These are phyloP conservation scores for Monoplex corrugatus DNA, from an alignment of 2,888 invertebrate genomes.

Conservation along the genomic window DNA sequence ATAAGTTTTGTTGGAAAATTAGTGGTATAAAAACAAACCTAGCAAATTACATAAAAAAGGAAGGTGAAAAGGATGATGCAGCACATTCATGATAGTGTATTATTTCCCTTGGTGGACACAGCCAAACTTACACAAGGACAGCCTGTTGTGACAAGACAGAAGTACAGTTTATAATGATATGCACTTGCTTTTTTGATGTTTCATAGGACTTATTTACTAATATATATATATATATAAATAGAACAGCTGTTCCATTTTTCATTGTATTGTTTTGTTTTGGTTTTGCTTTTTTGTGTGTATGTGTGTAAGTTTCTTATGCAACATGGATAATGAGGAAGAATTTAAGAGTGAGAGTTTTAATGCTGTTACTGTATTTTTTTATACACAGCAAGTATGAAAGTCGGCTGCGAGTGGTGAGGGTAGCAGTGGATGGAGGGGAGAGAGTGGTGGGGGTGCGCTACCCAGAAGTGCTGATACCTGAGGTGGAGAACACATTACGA, in stretches of 20 bases:
- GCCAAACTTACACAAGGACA: too few species aligned
- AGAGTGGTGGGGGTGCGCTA: conserved; percentile 77
- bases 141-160: too few species aligned
- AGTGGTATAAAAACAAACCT: too few species aligned
- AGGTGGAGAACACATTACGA: conserved; percentile 69
- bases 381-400: conserved; percentile 74
- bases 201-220: neutral
- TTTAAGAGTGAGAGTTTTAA: neutral
- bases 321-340: too few species aligned
- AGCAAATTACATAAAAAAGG: too few species aligned
- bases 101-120: too few species aligned
- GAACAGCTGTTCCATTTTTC: neutral
- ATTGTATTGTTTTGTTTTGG: neutral
- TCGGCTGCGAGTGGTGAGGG: conserved; percentile 76
- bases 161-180: too few species aligned
- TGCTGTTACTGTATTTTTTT: neutral
- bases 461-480: conserved; percentile 70
- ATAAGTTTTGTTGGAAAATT: too few species aligned
- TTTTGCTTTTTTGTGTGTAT: neutral
- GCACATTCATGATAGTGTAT: too few species aligned
- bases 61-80: too few species aligned
- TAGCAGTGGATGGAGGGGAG: conserved; percentile 74
- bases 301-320: neutral
- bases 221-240: neutral
- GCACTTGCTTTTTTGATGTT: neutral